Evolutionary conservation across 1,140 invertebrate genomes (phyloP), one percentile per base, ranked within the genome.

Genomic region (Bombus impatiens): DNA sequence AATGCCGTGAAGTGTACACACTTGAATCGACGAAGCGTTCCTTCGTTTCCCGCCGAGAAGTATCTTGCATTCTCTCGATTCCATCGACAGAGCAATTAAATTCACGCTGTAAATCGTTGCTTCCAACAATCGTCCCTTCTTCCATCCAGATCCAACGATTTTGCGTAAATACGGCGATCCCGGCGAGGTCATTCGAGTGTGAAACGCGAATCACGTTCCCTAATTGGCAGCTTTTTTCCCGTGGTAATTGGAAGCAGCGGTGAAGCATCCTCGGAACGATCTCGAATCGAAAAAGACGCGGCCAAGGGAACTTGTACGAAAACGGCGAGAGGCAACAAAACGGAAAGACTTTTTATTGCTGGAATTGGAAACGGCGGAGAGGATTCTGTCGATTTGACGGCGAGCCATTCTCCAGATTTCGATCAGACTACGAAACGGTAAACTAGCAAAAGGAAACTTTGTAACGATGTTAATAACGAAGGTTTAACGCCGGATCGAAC

Each of bases 191-290:
- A 28, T 87, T 89, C 70, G 65, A n/a, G 71, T 47, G 65, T 65
- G 81, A 84, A 62, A 65, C 79, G 25, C 65, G 77, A 87, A 74
- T 87, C 78, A 32, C 78, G 62, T 74, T 79, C 74, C 70, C 81
- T 90, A 90, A 91, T 91, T 91, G 90, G 87, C 72, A 88, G 84
- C 79, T 87, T 86, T 88, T 90, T 68, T 68, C 28, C 37, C 75
- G 47, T 40, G 37, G 53, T 91, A 91, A 91, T 89, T 90, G 89
- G 76, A 87, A 85, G n/a, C 75, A 44, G 40, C 70, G 65, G 70
- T 75, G 75, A 13, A 82, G 79, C 72, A 47, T 78, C 57, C 62
- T 28, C 42, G 70, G 53, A 32, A 84, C 62, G 35, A 78, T 86
- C 80, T 76, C 77, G 53, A 86, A 47, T 79, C 37, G 70, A 13